These are phyloP conservation scores for Drosophila paulistorum DNA, from an alignment of 1,140 invertebrate species.

Conservation along the genomic window DNA sequence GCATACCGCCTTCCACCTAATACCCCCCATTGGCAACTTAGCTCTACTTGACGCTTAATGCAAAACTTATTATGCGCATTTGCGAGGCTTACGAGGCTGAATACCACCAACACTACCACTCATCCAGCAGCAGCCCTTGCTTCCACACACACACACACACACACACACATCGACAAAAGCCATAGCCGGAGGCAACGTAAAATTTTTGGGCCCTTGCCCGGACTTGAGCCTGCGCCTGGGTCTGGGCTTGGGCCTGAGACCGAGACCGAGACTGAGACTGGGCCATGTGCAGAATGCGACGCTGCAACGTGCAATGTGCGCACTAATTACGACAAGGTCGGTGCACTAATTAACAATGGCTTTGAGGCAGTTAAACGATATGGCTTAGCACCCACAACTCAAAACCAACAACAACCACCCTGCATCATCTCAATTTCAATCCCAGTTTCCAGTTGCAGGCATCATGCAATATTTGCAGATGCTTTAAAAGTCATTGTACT, in stretches of 20 bases:
- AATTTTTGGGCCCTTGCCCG: constrained; percentile 40
- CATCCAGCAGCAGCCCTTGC: neutral
- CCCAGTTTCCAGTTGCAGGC: no score
- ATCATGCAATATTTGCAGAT: no score
- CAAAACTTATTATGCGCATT: constrained; percentile 69
- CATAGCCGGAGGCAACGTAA: constrained; percentile 35
- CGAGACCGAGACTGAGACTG: neutral
- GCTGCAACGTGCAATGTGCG: constrained; percentile 34
- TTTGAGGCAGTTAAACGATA: constrained; percentile 72
- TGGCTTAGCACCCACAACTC: constrained; percentile 25
- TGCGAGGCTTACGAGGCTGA: constrained; percentile 44
- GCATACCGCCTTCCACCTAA: no score
- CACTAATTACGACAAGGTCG: constrained; percentile 75
- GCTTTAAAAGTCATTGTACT: no score
- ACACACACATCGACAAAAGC: neutral
- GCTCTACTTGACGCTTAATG: constrained; percentile 37
- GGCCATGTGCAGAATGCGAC: constrained; percentile 38
- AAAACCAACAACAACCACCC: neutral
- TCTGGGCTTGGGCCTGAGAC: neutral
- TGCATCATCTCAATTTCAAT: neutral
- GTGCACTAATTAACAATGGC: constrained; percentile 77
- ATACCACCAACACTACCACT: constrained; percentile 6
- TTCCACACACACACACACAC: neutral
- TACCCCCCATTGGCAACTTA: no score
- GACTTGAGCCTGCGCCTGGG: neutral